Evolutionary conservation across 2,113 vertebrate genomes (phyloP).

Genomic region (Bubo blakistoni): DNA sequence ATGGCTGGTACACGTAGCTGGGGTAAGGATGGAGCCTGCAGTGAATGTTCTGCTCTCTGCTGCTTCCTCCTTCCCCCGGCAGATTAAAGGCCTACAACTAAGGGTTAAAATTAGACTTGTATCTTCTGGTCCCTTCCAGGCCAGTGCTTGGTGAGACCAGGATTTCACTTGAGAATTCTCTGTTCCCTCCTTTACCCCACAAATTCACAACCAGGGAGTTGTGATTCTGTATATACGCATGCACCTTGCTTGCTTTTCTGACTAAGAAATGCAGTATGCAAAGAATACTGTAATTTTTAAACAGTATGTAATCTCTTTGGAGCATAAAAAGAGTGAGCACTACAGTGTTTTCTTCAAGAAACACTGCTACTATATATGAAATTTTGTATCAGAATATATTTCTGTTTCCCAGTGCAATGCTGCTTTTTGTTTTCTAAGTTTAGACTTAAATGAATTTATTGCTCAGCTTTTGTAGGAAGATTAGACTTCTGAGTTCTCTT

Average conservation of each 20-base stretch:
- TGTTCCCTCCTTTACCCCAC: neutral
- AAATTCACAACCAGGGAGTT: neutral
- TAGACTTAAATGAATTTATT: neutral
- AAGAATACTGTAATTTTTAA: neutral
- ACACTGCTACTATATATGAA: neutral
- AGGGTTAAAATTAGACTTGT: neutral
- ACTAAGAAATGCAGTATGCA: neutral
- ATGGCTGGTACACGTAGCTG: neutral
- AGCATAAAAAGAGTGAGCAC: neutral
- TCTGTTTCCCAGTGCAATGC: conserved; percentile 16
- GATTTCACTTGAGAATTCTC: neutral
- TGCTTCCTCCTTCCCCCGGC: neutral
- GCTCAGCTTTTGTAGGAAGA: conserved; percentile 22
- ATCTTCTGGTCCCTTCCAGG: neutral
- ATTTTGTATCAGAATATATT: neutral
- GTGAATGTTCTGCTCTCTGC: neutral
- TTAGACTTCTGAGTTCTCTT: neutral
- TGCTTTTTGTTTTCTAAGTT: neutral
- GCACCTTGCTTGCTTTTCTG: neutral
- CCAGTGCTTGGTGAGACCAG: neutral
- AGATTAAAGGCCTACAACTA: neutral
- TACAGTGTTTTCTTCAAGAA: neutral
- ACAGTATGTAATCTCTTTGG: neutral
- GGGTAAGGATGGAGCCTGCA: neutral
- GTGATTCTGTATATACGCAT: neutral